Percentiles rank a stretch among this genome's conserved stretches.
Evolutionary conservation across 2,797 vertebrate genomes (phyloP).

Genomic region (Thripadectes ignobilis): DNA sequence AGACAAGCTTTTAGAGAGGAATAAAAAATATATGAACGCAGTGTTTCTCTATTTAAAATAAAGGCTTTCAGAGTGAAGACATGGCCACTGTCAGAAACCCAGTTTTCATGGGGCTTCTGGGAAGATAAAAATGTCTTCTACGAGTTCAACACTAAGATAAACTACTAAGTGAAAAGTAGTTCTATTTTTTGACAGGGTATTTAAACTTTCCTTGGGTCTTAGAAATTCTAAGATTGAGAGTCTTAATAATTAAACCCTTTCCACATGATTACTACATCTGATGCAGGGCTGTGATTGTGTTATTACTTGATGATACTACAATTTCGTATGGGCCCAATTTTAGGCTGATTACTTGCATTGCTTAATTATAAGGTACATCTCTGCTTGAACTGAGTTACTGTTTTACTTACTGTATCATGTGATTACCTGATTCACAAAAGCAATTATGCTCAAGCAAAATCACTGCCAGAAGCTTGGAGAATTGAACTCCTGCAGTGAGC

Average conservation of each 20-base stretch:
- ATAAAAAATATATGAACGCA: not conserved
- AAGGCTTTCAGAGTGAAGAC: not conserved
- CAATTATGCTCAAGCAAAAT: not conserved
- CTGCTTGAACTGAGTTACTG: constrained; percentile 32
- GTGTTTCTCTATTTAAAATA: not conserved
- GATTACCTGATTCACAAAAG: constrained; percentile 27
- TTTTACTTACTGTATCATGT: constrained; percentile 35
- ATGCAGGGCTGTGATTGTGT: not conserved
- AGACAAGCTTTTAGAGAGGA: not conserved
- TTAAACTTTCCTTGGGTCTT: not conserved
- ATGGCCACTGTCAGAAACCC: not conserved
- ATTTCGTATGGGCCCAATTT: not conserved
- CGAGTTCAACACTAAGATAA: not conserved
- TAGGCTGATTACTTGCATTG: constrained; percentile 33
- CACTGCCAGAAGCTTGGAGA: not conserved
- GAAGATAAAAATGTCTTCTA: not conserved
- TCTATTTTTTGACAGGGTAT: not conserved
- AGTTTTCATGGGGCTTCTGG: not conserved
- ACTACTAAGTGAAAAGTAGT: not conserved
- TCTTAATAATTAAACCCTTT: not conserved
- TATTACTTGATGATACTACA: constrained; percentile 23
- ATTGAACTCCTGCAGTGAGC: not conserved
- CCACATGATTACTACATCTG: not conserved
- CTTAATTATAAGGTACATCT: constrained; percentile 36
- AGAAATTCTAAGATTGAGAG: not conserved